Conservation (phyloP, 1,140 invertebrate species). For the Pachyrhynchus sulphureomaculatus region DNA sequence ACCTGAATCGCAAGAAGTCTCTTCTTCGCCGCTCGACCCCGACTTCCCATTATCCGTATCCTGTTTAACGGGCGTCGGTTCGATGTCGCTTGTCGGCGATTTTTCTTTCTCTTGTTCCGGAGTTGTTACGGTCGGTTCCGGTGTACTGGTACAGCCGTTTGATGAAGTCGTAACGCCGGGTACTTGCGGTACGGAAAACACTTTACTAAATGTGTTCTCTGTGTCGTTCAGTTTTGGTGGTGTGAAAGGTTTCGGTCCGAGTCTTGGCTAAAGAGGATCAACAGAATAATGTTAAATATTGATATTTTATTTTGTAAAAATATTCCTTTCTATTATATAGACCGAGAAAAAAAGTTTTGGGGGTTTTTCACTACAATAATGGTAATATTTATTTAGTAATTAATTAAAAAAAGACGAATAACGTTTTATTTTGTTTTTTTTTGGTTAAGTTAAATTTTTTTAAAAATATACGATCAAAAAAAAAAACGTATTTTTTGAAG, state of each 20-base stretch:
- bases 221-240: slow-evolving; percentile 69
- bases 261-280: slow-evolving; percentile 62
- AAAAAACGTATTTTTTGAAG: no score
- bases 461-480: no score
- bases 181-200: slow-evolving; percentile 73
- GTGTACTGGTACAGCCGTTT: not conserved
- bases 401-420: no score
- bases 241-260: slow-evolving; percentile 81
- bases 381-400: no score
- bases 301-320: no score
- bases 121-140: not conserved
- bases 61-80: slow-evolving; percentile 10
- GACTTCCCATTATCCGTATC: slow-evolving; percentile 59
- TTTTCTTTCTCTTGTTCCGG: slow-evolving; percentile 30
- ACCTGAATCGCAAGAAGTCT: slow-evolving; percentile 51
- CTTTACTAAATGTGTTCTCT: slow-evolving; percentile 72
- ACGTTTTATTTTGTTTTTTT: no score
- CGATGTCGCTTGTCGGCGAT: slow-evolving; percentile 32
- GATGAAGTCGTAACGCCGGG: slow-evolving; percentile 47
- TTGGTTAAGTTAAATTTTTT: no score
- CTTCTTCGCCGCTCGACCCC: slow-evolving; percentile 62
- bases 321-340: no score
- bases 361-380: no score
- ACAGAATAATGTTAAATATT: no score
- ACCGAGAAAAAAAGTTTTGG: no score